Evolutionary conservation across 1,140 invertebrate species (phyloP), one percentile per base, ranked within the genome.

Genomic region (Drosophila tani): DNA sequence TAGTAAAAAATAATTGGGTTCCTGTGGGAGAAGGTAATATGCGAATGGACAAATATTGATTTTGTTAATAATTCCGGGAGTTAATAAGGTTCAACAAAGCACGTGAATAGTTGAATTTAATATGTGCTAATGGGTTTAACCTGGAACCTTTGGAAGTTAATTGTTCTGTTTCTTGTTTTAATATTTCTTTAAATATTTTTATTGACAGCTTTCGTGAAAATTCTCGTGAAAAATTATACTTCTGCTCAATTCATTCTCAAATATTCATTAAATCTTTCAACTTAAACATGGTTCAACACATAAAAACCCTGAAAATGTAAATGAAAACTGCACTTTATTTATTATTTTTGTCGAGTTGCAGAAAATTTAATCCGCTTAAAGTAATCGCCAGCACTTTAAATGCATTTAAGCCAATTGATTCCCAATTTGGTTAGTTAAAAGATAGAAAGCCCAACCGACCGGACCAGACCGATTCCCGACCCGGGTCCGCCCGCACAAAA

Each of bases 361-460:
- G 11, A 51, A 24, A 60, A 51, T 73, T 38, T 60, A 73, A 74
- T 73, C 38, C 55, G 45, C 70, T 73, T 1, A 5, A 40, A 68
- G 29, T 73, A 60, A 74, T 50, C 46, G 53, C 1, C 69, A 29
- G 46, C 46, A 60, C 70, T 74, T 74, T 73, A 73, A 74, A 60
- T 73, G 55, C 21, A 73, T 74, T 74, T 74, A 74, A 74, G 68
- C 70, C 70, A 74, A 74, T 74, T 73, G 70, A 60, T 60, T 74
- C 41, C 29, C 70, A 50, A 74, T 74, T 74, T 60, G 40, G 70
- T 59, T 73, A 74, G 70, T 74, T 51, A 60, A 74, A 49, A 73
- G 67, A 74, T 74, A 71, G 69, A 73, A 57, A 51, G 35, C 46
- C 27, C 70, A 73, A 14, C 56, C 66, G 50, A 59, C 67, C 53